These are phyloP conservation scores for Geodia barretti DNA, from an alignment of 37 sponge, comb jelly and placozoan species.

Conservation along the genomic window DNA sequence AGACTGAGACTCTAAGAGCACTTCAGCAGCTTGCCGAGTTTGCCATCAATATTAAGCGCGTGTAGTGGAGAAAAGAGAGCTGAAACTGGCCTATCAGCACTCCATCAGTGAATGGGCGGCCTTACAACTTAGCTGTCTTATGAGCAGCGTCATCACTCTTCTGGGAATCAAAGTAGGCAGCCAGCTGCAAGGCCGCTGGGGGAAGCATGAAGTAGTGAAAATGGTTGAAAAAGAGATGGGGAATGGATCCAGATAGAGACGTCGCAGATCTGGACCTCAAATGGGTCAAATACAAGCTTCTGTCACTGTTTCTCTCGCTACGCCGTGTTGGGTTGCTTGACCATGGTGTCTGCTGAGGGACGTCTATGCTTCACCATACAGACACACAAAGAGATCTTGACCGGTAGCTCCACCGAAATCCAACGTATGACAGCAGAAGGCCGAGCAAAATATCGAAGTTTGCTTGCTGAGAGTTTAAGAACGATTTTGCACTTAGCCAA, in stretches of 20 bases:
- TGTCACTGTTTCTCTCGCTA: too few species aligned
- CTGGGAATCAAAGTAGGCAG: conserved; percentile 54
- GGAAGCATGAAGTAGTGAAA: conserved; percentile 13
- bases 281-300: conserved; percentile 47
- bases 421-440: too few species aligned
- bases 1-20: conserved; percentile 16
- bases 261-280: conserved; percentile 49
- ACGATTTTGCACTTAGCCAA: too few species aligned
- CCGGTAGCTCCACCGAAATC: too few species aligned
- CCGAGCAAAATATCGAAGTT: too few species aligned
- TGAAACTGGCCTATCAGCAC: conserved; percentile 35
- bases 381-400: too few species aligned
- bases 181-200: conserved; percentile 34
- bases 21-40: conserved; percentile 25
- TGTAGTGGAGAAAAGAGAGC: conserved; percentile 14
- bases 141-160: conserved; percentile 63
- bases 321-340: too few species aligned
- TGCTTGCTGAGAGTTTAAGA: too few species aligned
- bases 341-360: too few species aligned
- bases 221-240: conserved; percentile 29
- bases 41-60: conserved; percentile 15
- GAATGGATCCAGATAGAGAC: conserved; percentile 34
- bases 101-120: conserved; percentile 47
- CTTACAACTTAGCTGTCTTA: conserved; percentile 55
- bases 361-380: too few species aligned